A percentile compares a stretch with the other conserved stretches of the same genome.
Conservation (phyloP, 2,797 vertebrate species). For the Poeciliopsis presidionis region DNA sequence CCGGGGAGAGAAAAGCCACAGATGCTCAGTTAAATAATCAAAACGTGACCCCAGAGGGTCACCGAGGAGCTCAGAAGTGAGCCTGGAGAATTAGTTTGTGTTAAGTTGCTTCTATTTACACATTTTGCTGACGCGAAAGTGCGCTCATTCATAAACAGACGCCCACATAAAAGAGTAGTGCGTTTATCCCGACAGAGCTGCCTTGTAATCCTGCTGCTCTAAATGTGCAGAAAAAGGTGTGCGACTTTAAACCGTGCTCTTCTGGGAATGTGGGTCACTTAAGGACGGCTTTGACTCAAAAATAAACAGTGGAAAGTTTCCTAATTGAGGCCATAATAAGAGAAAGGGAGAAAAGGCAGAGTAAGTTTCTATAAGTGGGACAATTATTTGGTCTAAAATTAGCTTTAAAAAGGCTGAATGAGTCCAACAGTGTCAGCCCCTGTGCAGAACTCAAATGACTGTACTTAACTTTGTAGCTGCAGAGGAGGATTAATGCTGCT, state of each 20-base stretch:
- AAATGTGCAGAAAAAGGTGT: slow-evolving; percentile 19
- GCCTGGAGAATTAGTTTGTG: neutral
- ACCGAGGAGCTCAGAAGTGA: slow-evolving; percentile 4
- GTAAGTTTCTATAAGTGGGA: slow-evolving; percentile 10
- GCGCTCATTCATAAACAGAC: slow-evolving; percentile 33
- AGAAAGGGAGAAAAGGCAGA: slow-evolving; percentile 24
- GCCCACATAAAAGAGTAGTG: slow-evolving; percentile 4
- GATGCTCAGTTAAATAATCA: slow-evolving; percentile 30
- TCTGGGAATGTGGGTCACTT: slow-evolving; percentile 46
- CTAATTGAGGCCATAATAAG: slow-evolving; percentile 25
- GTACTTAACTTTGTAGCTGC: neutral
- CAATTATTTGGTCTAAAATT: slow-evolving; percentile 38
- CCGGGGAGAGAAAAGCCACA: slow-evolving; percentile 4
- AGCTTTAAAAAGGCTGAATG: slow-evolving; percentile 23
- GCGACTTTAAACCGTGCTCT: slow-evolving; percentile 25
- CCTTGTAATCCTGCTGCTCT: slow-evolving; percentile 47
- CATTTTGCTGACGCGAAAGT: neutral
- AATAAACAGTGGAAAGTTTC: slow-evolving; percentile 43
- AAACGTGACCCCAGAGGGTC: slow-evolving; percentile 5
- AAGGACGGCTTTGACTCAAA: slow-evolving; percentile 25
- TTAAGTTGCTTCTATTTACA: neutral
- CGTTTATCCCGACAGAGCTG: slow-evolving; percentile 29
- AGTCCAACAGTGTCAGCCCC: slow-evolving; percentile 5
- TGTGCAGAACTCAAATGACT: neutral
- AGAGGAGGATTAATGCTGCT: neutral